phyloP scores from a whole-genome alignment of 2,113 vertebrate species.

The Rana temporaria region DNA sequence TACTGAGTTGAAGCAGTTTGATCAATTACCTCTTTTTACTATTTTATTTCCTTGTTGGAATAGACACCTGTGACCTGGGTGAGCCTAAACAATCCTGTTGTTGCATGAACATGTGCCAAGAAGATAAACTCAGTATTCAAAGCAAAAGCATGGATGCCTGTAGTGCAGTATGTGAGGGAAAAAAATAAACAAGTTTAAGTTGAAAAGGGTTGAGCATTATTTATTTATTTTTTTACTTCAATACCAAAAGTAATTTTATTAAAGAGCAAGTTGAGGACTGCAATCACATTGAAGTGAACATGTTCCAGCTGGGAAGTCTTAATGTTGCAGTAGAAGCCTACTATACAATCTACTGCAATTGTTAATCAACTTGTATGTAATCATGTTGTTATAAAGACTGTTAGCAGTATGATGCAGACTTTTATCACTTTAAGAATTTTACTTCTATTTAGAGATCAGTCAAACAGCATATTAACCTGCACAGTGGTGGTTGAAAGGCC shows the following conservation, averaged over 20 bases:
- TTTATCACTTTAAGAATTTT: constrained; percentile 35
- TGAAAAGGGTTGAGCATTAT: constrained; percentile 23
- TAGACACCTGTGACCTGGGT: constrained; percentile 6
- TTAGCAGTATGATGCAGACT: constrained; percentile 30
- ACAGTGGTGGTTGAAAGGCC: not conserved
- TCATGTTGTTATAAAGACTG: constrained; percentile 31
- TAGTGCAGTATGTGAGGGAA: not conserved
- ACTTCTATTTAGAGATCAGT: constrained; percentile 30
- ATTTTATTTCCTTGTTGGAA: not conserved
- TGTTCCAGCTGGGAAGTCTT: constrained; percentile 50
- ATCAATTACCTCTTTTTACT: not conserved
- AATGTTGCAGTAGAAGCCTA: constrained; percentile 37
- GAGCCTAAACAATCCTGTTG: not conserved
- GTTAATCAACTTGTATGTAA: constrained; percentile 52
- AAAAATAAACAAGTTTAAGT: constrained; percentile 34
- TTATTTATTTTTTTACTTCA: constrained; percentile 32
- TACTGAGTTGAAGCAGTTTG: not conserved
- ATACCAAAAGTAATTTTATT: constrained; percentile 46
- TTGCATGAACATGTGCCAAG: not conserved
- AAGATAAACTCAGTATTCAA: not conserved
- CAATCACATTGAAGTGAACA: constrained; percentile 43
- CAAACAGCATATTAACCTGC: constrained; percentile 22
- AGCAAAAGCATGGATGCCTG: not conserved
- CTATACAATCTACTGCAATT: constrained; percentile 47
- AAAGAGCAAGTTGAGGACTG: constrained; percentile 43